A percentile compares a stretch with the other conserved stretches of the same genome.
Conservation (phyloP, 2,113 vertebrate species). For the Pterophyllum scalare region DNA sequence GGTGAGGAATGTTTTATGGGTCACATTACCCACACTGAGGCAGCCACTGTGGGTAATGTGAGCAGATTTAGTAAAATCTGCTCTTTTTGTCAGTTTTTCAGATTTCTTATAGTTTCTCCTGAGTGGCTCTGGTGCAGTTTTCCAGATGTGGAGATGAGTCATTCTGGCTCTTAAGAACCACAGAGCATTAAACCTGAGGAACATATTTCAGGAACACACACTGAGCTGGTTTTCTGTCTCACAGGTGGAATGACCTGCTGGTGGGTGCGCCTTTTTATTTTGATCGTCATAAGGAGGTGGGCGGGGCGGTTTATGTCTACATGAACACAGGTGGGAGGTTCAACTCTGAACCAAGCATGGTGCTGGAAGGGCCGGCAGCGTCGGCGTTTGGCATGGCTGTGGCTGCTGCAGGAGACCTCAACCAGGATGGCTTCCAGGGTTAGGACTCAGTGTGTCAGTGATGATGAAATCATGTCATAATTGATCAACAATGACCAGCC, state of each 20-base stretch:
- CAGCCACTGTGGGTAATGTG: neutral
- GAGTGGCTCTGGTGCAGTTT: too few relatives aligned
- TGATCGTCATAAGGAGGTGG: constrained; percentile 81
- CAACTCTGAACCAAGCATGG: constrained; percentile 54
- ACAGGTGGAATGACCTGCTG: constrained; percentile 92
- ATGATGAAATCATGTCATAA: rapidly evolving
- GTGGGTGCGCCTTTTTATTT: constrained; percentile 95
- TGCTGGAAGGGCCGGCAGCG: constrained; percentile 79
- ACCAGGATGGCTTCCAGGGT: constrained; percentile 96
- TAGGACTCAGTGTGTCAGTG: neutral
- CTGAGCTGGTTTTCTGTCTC: neutral
- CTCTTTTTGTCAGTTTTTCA: too few relatives aligned
- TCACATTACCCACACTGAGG: neutral
- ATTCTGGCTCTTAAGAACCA: neutral
- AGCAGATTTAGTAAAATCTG: neutral
- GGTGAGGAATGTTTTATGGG: constrained; percentile 71
- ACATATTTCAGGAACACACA: neutral
- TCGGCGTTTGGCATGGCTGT: constrained; percentile 89
- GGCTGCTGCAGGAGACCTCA: constrained; percentile 86
- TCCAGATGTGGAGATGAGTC: neutral
- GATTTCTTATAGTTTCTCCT: too few relatives aligned
- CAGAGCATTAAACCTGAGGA: neutral
- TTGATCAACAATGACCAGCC: neutral
- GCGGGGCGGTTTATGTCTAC: constrained; percentile 90
- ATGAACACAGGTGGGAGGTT: constrained; percentile 88